A percentile compares a stretch with the other conserved stretches of the same genome.
Evolutionary conservation across 1,140 invertebrate genomes (phyloP).

Genomic region (Temnothorax curvispinosus): DNA sequence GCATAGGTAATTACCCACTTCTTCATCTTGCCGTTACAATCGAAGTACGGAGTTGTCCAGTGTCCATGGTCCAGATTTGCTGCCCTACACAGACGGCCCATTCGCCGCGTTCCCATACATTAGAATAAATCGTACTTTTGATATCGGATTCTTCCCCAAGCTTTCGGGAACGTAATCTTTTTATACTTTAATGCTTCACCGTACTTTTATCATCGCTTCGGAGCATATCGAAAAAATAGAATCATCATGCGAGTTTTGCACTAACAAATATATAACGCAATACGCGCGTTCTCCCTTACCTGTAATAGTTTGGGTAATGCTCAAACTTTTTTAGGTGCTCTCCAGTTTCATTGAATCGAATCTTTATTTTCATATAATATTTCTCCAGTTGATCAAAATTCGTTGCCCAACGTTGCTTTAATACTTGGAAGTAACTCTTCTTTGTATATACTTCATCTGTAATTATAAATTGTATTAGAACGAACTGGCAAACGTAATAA

Average conservation of each 20-base stretch:
- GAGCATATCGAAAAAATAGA: slow-evolving; percentile 12
- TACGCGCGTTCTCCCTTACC: slow-evolving; percentile 79
- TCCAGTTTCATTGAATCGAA: slow-evolving; percentile 95
- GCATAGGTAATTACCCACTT: slow-evolving; percentile 98
- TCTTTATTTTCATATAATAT: slow-evolving; percentile 96
- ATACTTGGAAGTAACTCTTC: slow-evolving; percentile 93
- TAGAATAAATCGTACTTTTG: slow-evolving; percentile 82
- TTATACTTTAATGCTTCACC: slow-evolving; percentile 33
- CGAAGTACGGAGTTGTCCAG: slow-evolving; percentile 97
- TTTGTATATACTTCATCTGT: slow-evolving; percentile 93
- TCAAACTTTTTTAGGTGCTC: slow-evolving; percentile 94
- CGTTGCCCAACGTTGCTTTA: slow-evolving; percentile 97
- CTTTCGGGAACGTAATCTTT: slow-evolving; percentile 31
- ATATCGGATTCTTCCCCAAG: slow-evolving; percentile 44
- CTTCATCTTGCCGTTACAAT: slow-evolving; percentile 96
- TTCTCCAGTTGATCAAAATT: slow-evolving; percentile 97
- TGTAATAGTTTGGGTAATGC: slow-evolving; percentile 95
- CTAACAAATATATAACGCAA: not conserved
- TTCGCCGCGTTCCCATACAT: slow-evolving; percentile 73
- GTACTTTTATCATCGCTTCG: not conserved
- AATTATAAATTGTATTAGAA: slow-evolving; percentile 67
- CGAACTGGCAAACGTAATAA: slow-evolving; percentile 44
- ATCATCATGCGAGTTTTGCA: not conserved
- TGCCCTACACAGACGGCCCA: slow-evolving; percentile 86
- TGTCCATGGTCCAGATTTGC: slow-evolving; percentile 95